Percentiles rank a stretch among this genome's conserved stretches.
These are phyloP conservation scores for Leucosticte australis DNA, from an alignment of 2,113 vertebrate species.

Conservation along the genomic window DNA sequence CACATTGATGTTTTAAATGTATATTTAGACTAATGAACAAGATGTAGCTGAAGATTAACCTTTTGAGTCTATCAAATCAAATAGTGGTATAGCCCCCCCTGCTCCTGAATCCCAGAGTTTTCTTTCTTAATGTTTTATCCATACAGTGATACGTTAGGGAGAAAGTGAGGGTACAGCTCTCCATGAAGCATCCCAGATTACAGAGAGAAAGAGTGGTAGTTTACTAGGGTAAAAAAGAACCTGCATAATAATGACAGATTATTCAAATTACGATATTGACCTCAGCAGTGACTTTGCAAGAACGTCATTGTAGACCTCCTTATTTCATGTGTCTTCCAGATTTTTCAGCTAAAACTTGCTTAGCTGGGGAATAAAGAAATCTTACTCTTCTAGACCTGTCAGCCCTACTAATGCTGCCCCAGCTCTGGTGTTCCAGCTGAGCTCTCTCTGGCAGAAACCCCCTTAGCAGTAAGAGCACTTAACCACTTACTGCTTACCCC, in stretches of 20 bases:
- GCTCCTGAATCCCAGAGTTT: background rate
- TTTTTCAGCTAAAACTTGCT: background rate
- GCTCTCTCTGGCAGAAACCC: background rate
- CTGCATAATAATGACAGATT: background rate
- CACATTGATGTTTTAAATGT: slow-evolving; percentile 27
- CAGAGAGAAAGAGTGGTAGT: background rate
- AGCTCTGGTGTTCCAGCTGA: background rate
- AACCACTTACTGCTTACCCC: background rate
- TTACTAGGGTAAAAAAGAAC: background rate
- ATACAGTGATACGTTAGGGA: background rate
- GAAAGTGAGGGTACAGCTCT: background rate
- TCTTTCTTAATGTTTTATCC: slow-evolving; percentile 1
- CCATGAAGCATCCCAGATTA: background rate
- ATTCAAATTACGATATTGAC: background rate
- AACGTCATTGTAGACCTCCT: background rate
- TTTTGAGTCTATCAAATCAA: slow-evolving; percentile 33
- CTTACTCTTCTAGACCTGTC: background rate
- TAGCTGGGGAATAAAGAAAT: background rate
- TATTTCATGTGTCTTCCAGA: background rate
- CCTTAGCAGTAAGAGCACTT: background rate
- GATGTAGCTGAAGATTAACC: slow-evolving; percentile 46
- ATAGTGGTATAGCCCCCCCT: background rate
- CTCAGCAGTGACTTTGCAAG: background rate
- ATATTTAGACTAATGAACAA: slow-evolving; percentile 56
- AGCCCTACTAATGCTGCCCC: background rate